These are phyloP conservation scores for Ceratina australensis DNA, from an alignment of 1,140 invertebrate genomes.

Conservation along the genomic window DNA sequence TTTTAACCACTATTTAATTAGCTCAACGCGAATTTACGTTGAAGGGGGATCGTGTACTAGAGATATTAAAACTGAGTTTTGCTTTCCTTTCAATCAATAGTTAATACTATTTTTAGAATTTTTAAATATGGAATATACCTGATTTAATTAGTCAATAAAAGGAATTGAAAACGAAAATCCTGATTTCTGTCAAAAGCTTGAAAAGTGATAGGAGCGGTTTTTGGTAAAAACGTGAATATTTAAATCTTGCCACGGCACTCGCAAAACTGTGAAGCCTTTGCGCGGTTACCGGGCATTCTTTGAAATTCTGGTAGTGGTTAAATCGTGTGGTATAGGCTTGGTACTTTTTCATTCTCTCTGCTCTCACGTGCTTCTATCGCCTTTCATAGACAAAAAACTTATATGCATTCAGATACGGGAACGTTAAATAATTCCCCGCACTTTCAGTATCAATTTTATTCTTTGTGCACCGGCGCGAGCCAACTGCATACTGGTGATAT, in stretches of 20 bases:
- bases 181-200: background rate
- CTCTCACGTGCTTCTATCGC: background rate
- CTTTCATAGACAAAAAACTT: background rate
- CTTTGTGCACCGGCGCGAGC: background rate
- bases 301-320: slow-evolving; percentile 20
- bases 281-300: background rate
- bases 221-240: background rate
- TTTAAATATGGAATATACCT: too few species aligned
- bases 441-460: slow-evolving; percentile 32
- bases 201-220: background rate
- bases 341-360: slow-evolving; percentile 14
- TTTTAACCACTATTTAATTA: too few species aligned
- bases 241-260: too few species aligned
- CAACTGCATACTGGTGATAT: slow-evolving; percentile 18
- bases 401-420: slow-evolving; percentile 20
- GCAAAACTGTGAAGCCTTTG: background rate
- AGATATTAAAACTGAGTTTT: too few species aligned
- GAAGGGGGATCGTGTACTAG: too few species aligned
- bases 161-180: too few species aligned
- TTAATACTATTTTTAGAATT: too few species aligned
- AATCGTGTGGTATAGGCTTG: background rate
- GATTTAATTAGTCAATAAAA: background rate
- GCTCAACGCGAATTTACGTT: too few species aligned
- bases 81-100: too few species aligned
- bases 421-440: slow-evolving; percentile 26